Evolutionary conservation across 2,888 invertebrate species (phyloP).

Genomic region (Hemicrepidius hirtus): DNA sequence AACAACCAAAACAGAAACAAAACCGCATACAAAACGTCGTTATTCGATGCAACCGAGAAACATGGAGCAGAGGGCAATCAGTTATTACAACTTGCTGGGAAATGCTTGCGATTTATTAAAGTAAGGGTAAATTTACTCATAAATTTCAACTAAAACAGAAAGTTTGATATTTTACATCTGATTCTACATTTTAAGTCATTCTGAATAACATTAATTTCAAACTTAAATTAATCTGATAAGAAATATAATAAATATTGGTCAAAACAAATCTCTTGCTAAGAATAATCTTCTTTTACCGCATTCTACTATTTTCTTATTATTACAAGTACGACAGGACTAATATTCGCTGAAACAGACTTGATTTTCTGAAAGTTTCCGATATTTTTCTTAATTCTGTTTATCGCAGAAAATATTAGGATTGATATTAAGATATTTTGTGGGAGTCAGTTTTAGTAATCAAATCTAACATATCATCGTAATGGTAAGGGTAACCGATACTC

Average conservation of each 20-base stretch:
- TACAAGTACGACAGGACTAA: no score
- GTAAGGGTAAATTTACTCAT: constrained; percentile 15
- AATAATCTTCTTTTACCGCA: no score
- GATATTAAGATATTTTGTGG: constrained; percentile 2
- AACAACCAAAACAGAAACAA: constrained; percentile 20
- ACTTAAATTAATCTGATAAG: no score
- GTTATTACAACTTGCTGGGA: constrained; percentile 18
- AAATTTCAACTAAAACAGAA: constrained; percentile 6
- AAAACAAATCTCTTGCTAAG: no score
- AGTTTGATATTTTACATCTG: no score
- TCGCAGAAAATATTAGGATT: neutral
- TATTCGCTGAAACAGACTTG: no score
- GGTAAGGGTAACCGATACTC: neutral
- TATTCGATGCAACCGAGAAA: constrained; percentile 19
- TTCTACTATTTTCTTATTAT: no score
- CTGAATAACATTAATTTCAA: neutral
- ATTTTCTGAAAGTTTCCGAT: neutral
- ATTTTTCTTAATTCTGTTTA: constrained; percentile 6
- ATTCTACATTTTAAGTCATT: neutral
- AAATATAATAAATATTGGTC: no score
- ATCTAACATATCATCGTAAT: neutral
- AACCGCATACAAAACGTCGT: constrained; percentile 27
- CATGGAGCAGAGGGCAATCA: constrained; percentile 6
- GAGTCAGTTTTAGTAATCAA: neutral
- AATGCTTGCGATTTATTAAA: constrained; percentile 9